Conservation (phyloP, 2,113 vertebrate genomes). For the Eidolon helvum region DNA sequence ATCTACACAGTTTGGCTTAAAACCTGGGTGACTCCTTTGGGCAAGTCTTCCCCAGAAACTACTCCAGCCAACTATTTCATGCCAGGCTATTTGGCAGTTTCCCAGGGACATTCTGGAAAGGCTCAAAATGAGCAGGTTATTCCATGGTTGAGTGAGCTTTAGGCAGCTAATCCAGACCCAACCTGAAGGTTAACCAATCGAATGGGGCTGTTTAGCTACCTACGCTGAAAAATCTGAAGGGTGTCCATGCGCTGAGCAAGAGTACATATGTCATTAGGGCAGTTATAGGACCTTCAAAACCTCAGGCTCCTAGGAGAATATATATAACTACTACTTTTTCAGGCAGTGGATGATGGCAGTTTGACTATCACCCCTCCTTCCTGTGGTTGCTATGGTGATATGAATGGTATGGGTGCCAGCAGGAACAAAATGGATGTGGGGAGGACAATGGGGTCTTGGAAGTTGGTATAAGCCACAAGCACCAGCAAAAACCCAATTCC, state of each 20-base stretch:
- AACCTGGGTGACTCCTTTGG: background rate
- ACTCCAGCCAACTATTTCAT: background rate
- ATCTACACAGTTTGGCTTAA: background rate
- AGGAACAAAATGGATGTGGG: background rate
- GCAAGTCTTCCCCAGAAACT: background rate
- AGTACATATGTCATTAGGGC: background rate
- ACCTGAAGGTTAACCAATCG: background rate
- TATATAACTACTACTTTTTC: background rate
- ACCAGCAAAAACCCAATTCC: background rate
- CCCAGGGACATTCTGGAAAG: slow-evolving; percentile 27
- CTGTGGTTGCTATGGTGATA: background rate
- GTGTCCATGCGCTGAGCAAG: too few relatives aligned
- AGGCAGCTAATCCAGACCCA: background rate
- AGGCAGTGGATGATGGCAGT: background rate
- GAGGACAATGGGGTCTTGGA: background rate
- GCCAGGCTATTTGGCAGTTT: background rate
- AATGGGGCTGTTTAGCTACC: background rate
- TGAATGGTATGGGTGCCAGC: background rate
- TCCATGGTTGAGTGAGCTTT: background rate
- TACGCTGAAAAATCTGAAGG: background rate
- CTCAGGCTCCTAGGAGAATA: background rate
- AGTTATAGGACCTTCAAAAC: background rate
- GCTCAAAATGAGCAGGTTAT: background rate
- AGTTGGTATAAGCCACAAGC: background rate
- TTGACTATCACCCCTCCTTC: background rate